Evolutionary conservation across 2,888 invertebrate species (phyloP).

Genomic region (Electrophaes corylata): DNA sequence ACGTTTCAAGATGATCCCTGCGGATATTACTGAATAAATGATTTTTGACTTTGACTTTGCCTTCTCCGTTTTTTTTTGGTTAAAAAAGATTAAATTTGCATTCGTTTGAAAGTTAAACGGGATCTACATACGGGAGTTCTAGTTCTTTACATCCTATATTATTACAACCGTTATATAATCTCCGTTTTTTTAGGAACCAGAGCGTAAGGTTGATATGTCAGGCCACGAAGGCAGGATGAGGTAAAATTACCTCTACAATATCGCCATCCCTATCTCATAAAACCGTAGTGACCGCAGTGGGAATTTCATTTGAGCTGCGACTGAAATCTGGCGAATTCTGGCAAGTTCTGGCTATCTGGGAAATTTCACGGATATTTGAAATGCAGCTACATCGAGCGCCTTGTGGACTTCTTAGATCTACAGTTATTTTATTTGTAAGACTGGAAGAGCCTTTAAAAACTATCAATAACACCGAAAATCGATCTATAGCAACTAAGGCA

Average conservation of each 20-base stretch:
- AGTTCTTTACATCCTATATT: too few relatives aligned
- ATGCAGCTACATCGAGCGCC: constrained; percentile 23
- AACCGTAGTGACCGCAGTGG: constrained; percentile 17
- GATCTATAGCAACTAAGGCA: too few relatives aligned
- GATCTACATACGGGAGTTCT: too few relatives aligned
- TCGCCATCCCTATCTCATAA: constrained; percentile 1
- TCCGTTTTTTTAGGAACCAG: not conserved
- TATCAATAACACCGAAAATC: too few relatives aligned
- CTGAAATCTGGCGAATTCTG: constrained; percentile 35
- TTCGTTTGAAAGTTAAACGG: too few relatives aligned
- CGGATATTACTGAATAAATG: too few relatives aligned
- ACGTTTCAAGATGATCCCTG: too few relatives aligned
- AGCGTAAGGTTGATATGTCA: not conserved
- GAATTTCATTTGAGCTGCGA: constrained; percentile 36
- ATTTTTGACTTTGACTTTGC: too few relatives aligned
- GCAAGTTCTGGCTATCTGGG: constrained; percentile 32
- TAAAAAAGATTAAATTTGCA: too few relatives aligned
- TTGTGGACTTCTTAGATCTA: constrained; percentile 5
- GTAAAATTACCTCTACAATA: constrained; percentile 3
- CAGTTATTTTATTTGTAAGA: not conserved
- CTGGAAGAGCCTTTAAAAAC: constrained; percentile 13
- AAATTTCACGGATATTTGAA: constrained; percentile 52
- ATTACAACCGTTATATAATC: not conserved
- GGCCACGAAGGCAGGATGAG: not conserved
- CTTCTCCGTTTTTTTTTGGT: too few relatives aligned